Base-by-base conservation (phyloP, 2,113 vertebrate genomes). In the Serilophus lunatus region DNA sequence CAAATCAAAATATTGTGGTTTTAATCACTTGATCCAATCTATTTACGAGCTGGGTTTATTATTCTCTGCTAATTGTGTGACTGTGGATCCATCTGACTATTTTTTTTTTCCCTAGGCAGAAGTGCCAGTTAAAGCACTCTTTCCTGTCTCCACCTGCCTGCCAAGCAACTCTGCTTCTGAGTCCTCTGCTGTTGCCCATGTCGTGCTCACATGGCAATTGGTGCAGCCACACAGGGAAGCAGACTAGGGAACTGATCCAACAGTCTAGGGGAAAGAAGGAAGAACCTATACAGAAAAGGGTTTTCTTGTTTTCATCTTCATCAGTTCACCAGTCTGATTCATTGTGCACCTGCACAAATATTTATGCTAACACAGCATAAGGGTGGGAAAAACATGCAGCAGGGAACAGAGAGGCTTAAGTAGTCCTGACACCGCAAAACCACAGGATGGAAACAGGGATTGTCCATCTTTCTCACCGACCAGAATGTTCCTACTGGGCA, bases 1-100 rank as follows among this genome's bases (percentile, higher is more conserved):
- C 82, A 91, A 92, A 95, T 88, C 31, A 79, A 91, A 95, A 72
- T 75, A 84, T 18, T 88, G 72, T 51, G 56, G 72, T 78, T 95
- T 94, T 86, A 88, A 93, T 92, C 86, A 84, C 76, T 95, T 68
- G 53, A 91, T 82, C 88, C 88, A 42, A 94, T 92, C 91, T 86
- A 68, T 74, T 90, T 86, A 68, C 1, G 3, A 94, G 63, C 38
- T 63, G 33, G 35, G 50, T 90, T 95, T 92, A 60, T 63, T 91
- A 71, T 95, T 92, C 90, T 88, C 65, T 70, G 69, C 88, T 89
- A 92, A 92, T 82, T 86, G 51, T 59, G 70, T 93, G 85, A 51
- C 54, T 82, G 50, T 47, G 56, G 59, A 77, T 80, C 45, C 59
- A 47, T 64, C 14, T 51, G 42, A 69, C 45, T 77, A 53, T 88